phyloP scores from a whole-genome alignment of 2,113 vertebrate genomes.

The Cyanoramphus novaezelandiae region DNA sequence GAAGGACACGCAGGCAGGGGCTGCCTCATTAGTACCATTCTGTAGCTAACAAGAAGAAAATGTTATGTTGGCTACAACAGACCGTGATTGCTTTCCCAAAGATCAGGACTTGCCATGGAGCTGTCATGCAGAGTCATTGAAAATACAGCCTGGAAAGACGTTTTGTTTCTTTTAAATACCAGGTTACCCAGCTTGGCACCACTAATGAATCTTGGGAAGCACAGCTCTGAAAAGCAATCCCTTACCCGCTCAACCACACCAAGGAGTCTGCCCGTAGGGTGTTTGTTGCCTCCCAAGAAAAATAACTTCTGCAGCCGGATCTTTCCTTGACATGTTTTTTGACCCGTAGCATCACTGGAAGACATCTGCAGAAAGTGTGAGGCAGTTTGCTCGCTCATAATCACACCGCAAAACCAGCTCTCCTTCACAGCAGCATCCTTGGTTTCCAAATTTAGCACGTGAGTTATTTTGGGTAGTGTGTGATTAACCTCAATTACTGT shows the following conservation, averaged over 20 bases:
- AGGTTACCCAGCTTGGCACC: not conserved
- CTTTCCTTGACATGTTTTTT: not conserved
- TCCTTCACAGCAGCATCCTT: conserved; percentile 12
- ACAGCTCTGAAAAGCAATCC: not conserved
- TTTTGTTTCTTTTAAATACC: not conserved
- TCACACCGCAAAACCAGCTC: not conserved
- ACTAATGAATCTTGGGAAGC: not conserved
- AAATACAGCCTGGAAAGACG: not conserved
- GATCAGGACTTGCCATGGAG: not conserved
- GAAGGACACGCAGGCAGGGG: not conserved
- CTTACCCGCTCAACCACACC: not conserved
- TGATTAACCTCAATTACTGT: conserved; percentile 59
- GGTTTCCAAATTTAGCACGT: conserved; percentile 3
- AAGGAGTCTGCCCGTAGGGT: not conserved
- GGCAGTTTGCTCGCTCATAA: not conserved
- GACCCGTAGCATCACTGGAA: not conserved
- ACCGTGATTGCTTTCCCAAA: not conserved
- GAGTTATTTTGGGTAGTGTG: conserved; percentile 54
- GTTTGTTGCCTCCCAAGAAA: not conserved
- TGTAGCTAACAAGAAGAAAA: not conserved
- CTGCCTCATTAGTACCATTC: not conserved
- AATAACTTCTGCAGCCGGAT: not conserved
- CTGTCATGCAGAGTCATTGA: not conserved
- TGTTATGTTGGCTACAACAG: not conserved
- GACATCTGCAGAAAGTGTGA: not conserved